These are phyloP conservation scores for Morpho deidamia DNA, from an alignment of 2,888 invertebrate species.

Conservation along the genomic window DNA sequence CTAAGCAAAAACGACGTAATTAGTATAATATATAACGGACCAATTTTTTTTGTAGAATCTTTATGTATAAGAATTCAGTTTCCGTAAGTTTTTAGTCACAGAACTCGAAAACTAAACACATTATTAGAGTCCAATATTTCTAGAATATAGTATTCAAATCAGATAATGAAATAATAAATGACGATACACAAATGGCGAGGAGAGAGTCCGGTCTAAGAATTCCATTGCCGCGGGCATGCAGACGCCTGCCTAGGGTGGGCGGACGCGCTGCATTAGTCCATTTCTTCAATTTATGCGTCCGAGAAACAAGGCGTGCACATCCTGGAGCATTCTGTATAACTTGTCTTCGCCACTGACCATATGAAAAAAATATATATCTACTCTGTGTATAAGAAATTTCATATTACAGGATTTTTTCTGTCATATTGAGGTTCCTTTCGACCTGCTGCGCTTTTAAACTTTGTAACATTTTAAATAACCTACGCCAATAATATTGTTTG, in stretches of 20 bases:
- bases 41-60: neutral
- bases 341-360: neutral
- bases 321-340: conserved; percentile 18
- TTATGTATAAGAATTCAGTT: neutral
- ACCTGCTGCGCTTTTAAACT: too few relatives aligned
- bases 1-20: too few relatives aligned
- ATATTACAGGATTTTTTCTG: too few relatives aligned
- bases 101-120: too few relatives aligned
- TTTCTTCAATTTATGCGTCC: conserved; percentile 47
- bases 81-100: too few relatives aligned
- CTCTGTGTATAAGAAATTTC: too few relatives aligned
- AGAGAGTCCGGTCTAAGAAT: conserved; percentile 26
- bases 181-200: conserved; percentile 8
- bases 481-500: too few relatives aligned
- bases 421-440: too few relatives aligned
- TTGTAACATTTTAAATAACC: too few relatives aligned
- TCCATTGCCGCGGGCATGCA: conserved; percentile 33
- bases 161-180: conserved; percentile 8
- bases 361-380: neutral
- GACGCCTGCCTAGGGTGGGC: conserved; percentile 38
- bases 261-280: conserved; percentile 50
- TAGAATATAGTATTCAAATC: too few relatives aligned
- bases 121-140: too few relatives aligned
- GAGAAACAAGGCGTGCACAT: conserved; percentile 17
- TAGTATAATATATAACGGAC: neutral